A percentile compares a stretch with the other conserved stretches of the same genome.
Conservation (phyloP, 2,888 invertebrate genomes). For the Coremacera marginata region DNA sequence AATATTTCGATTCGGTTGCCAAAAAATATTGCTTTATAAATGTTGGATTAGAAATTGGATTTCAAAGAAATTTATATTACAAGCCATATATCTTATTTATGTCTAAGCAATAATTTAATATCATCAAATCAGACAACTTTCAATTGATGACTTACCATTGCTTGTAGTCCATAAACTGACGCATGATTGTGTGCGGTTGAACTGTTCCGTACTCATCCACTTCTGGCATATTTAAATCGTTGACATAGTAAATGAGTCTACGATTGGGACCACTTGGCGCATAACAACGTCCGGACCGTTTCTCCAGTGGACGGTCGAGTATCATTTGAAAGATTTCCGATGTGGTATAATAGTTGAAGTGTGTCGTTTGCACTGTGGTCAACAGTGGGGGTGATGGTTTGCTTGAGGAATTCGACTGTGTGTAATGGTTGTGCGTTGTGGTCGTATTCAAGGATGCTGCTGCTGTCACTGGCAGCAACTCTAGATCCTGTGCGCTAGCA, state of each 20-base stretch:
- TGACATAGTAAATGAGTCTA: constrained; percentile 91
- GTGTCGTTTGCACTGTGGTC: constrained; percentile 61
- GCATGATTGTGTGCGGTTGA: constrained; percentile 93
- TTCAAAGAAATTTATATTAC: too few relatives aligned
- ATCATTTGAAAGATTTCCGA: constrained; percentile 90
- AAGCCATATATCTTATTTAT: too few relatives aligned
- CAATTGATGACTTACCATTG: constrained; percentile 79
- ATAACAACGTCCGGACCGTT: constrained; percentile 93
- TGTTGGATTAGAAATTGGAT: too few relatives aligned
- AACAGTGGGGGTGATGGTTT: constrained; percentile 46
- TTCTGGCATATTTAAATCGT: constrained; percentile 98
- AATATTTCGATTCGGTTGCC: too few relatives aligned
- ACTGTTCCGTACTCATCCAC: constrained; percentile 96
- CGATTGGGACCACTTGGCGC: constrained; percentile 87
- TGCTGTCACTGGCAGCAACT: constrained; percentile 75
- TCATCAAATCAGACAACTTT: background rate
- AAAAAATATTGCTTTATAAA: too few relatives aligned
- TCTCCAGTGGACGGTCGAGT: constrained; percentile 92
- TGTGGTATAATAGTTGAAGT: constrained; percentile 92
- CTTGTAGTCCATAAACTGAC: constrained; percentile 93
- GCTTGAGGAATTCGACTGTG: background rate
- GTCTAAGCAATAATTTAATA: too few relatives aligned
- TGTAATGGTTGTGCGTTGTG: constrained; percentile 6
- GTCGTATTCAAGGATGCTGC: constrained; percentile 13
- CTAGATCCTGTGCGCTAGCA: constrained; percentile 55